Evolutionary conservation across 2,113 vertebrate species (phyloP).

Genomic region (Excalfactoria chinensis): DNA sequence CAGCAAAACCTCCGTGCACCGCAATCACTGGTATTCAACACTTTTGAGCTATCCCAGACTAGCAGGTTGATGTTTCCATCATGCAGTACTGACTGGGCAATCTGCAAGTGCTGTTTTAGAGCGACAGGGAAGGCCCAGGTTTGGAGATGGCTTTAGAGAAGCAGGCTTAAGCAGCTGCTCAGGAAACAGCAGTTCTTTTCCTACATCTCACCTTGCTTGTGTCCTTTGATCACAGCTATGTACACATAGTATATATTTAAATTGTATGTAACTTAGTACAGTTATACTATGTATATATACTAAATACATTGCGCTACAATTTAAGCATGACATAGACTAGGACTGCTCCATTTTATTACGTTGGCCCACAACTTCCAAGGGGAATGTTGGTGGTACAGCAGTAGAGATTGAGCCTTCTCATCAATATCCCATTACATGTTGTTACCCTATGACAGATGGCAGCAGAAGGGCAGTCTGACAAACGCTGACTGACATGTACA

Average conservation of each 20-base stretch:
- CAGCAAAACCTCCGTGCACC: neutral
- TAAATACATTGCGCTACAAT: neutral
- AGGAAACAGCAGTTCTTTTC: neutral
- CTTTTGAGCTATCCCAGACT: neutral
- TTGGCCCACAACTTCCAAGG: no score
- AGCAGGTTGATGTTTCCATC: neutral
- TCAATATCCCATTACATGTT: no score
- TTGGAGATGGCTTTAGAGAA: neutral
- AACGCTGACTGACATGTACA: no score
- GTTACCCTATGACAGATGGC: no score
- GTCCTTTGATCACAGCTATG: neutral
- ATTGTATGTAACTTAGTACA: no score
- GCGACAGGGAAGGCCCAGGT: neutral
- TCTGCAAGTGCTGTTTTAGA: neutral
- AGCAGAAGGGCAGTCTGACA: no score
- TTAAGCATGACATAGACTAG: neutral
- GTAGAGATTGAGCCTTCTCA: no score
- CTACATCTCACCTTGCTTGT: neutral
- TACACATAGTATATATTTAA: no score
- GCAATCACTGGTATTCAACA: neutral
- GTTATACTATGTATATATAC: no score
- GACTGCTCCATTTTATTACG: no score
- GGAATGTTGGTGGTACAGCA: no score
- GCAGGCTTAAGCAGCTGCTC: neutral
- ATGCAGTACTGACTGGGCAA: rapidly evolving